These are phyloP conservation scores for Chamaetylas fuelleborni DNA, from an alignment of 2,113 vertebrate species.

Conservation along the genomic window DNA sequence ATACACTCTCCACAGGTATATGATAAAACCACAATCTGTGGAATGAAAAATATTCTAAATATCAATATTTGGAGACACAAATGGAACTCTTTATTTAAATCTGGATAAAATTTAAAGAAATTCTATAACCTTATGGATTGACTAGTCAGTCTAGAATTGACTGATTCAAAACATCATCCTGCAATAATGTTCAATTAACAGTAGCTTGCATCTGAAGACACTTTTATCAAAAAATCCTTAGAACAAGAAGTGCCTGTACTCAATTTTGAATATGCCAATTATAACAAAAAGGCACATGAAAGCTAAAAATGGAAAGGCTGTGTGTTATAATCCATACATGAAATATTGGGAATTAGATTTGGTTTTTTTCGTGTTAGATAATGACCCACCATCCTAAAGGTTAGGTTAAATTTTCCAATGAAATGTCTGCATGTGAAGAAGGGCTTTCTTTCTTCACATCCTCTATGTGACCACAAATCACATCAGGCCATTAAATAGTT, in stretches of 20 bases:
- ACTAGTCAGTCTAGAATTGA: background rate
- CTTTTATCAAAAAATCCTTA: background rate
- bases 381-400: background rate
- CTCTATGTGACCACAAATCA: background rate
- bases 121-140: background rate
- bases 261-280: background rate
- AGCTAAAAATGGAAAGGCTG: background rate
- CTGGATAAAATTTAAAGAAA: background rate
- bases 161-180: background rate
- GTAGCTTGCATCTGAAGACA: background rate
- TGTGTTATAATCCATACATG: background rate
- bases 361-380: fast-evolving
- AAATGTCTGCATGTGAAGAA: background rate
- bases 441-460: background rate
- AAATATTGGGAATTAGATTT: background rate
- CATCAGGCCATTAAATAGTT: background rate
- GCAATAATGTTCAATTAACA: background rate
- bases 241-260: background rate
- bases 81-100: background rate
- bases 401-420: background rate
- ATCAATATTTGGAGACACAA: background rate
- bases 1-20: background rate
- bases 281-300: background rate
- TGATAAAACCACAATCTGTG: background rate
- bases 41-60: background rate